Evolutionary conservation across 2,113 vertebrate genomes (phyloP).

Genomic region (Paedocypris sp.): DNA sequence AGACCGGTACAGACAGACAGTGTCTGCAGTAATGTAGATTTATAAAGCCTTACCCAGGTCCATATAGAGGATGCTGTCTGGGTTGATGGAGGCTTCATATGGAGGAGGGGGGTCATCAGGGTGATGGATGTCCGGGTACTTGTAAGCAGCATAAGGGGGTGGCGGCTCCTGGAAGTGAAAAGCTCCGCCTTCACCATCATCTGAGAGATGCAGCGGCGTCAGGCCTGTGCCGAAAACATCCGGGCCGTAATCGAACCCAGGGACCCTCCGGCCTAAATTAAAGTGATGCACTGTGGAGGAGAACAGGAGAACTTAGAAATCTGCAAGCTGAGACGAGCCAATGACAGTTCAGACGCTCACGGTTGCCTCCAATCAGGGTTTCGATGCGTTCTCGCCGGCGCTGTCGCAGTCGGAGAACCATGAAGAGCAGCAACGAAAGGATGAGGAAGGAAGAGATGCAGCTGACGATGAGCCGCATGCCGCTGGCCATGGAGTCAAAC

Average conservation of each 20-base stretch:
- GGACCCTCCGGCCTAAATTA: constrained; percentile 89
- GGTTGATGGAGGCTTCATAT: constrained; percentile 91
- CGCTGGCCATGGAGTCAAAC: constrained; percentile 95
- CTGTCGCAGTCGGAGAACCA: constrained; percentile 93
- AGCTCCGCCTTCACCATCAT: constrained; percentile 89
- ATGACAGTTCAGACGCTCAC: constrained; percentile 61
- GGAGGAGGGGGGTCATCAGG: constrained; percentile 92
- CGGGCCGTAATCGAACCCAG: constrained; percentile 89
- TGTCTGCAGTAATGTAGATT: background rate
- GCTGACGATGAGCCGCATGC: constrained; percentile 94
- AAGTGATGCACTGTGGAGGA: constrained; percentile 83
- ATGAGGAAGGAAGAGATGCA: constrained; percentile 98
- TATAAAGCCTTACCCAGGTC: constrained; percentile 64
- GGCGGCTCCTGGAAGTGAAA: constrained; percentile 97
- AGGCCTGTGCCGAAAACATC: constrained; percentile 90
- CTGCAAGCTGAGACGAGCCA: background rate
- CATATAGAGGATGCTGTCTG: constrained; percentile 77
- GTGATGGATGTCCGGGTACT: constrained; percentile 88
- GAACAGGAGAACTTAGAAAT: background rate
- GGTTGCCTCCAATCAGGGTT: constrained; percentile 87
- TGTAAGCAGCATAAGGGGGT: constrained; percentile 91
- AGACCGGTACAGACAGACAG: background rate
- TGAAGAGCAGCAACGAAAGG: constrained; percentile 94
- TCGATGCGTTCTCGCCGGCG: constrained; percentile 88
- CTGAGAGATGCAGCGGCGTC: constrained; percentile 90